Evolutionary conservation across 1,140 invertebrate species (phyloP).

Genomic region (Drosophila auraria): DNA sequence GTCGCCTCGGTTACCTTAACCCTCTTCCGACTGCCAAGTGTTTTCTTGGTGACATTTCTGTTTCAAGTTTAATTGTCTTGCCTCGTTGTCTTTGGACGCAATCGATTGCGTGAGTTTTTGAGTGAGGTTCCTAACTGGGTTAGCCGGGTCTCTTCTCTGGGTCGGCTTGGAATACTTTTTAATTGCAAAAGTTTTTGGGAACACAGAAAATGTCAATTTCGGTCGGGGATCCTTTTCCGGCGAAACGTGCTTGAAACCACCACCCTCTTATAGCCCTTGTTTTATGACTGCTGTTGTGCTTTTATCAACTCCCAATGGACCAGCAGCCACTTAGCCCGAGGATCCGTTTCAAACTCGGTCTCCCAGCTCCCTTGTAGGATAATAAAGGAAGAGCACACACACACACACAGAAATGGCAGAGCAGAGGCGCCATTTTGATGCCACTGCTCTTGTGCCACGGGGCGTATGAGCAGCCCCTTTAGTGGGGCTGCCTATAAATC

Average conservation of each 20-base stretch:
- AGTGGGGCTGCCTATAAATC: slow-evolving; percentile 66
- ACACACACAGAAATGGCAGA: slow-evolving; percentile 5
- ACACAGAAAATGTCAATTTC: slow-evolving; percentile 20
- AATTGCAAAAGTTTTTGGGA: slow-evolving; percentile 58
- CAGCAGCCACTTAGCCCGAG: slow-evolving; percentile 66
- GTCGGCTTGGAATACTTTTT: slow-evolving; percentile 23
- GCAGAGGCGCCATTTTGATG: slow-evolving; percentile 40
- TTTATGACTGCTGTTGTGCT: slow-evolving; percentile 45
- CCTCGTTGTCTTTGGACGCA: slow-evolving; percentile 42
- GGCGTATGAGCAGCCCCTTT: slow-evolving; percentile 46
- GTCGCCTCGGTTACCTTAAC: slow-evolving; percentile 64
- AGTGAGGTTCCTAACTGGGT: slow-evolving; percentile 45
- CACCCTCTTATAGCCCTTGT: slow-evolving; percentile 20
- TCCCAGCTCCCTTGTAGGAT: slow-evolving; percentile 32
- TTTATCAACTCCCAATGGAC: slow-evolving; percentile 72
- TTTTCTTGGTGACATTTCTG: slow-evolving; percentile 55
- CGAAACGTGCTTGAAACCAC: slow-evolving; percentile 31
- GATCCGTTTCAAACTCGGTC: slow-evolving; percentile 36
- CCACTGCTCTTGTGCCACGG: slow-evolving; percentile 24
- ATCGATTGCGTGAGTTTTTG: slow-evolving; percentile 62
- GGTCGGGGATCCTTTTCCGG: slow-evolving; percentile 25
- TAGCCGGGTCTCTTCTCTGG: slow-evolving; percentile 26
- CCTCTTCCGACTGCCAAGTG: slow-evolving; percentile 56
- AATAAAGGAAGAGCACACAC: slow-evolving; percentile 35
- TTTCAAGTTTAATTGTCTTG: slow-evolving; percentile 81